phyloP scores from a whole-genome alignment of 2,888 invertebrate genomes.

The Euproctis similis region DNA sequence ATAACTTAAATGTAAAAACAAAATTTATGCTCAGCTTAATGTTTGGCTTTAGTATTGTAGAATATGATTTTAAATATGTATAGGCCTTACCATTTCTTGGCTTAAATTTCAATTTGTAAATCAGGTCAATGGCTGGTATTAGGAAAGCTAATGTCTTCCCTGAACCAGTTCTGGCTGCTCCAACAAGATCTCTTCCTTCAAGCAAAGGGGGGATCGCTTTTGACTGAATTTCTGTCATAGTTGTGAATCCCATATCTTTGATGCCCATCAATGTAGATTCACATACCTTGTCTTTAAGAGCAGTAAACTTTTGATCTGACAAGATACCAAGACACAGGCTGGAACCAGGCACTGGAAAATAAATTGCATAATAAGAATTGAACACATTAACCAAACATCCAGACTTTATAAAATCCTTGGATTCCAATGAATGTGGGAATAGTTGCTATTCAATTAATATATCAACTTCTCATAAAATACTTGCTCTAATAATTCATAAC shows the following conservation, averaged over 20 bases:
- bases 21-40: too few species aligned
- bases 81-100: constrained; percentile 86
- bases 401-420: not conserved
- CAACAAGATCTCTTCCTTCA: constrained; percentile 95
- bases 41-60: too few species aligned
- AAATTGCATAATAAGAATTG: not conserved
- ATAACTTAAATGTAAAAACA: too few species aligned
- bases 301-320: constrained; percentile 76
- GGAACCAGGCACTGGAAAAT: constrained; percentile 78
- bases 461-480: not conserved
- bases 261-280: constrained; percentile 90
- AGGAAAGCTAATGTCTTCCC: constrained; percentile 98
- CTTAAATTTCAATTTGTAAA: constrained; percentile 92
- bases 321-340: constrained; percentile 76
- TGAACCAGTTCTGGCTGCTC: constrained; percentile 96
- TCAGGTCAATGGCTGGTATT: constrained; percentile 94
- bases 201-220: constrained; percentile 91
- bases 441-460: not conserved
- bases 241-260: constrained; percentile 92
- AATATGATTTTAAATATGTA: too few species aligned
- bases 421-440: not conserved
- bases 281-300: constrained; percentile 81
- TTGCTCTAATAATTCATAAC: too few species aligned
- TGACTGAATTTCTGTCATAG: constrained; percentile 97
- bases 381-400: too few species aligned